Conservation (phyloP, 2,888 invertebrate species). For the Cheiracanthium punctorium region DNA sequence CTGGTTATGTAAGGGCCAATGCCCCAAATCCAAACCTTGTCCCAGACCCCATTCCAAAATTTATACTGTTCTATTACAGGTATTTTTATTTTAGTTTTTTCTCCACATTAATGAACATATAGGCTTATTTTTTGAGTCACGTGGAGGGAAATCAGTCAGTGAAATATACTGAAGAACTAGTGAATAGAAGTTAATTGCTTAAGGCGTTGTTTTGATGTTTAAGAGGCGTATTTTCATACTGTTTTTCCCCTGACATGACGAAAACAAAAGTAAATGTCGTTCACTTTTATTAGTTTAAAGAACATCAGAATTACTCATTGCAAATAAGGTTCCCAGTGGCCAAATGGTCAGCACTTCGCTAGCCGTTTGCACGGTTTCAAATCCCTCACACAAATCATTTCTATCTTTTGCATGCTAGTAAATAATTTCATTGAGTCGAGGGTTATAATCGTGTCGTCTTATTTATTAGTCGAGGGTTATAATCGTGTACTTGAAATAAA, state of each 20-base stretch:
- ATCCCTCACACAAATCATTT: no score
- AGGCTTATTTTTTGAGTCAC: neutral
- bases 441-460: no score
- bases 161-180: neutral
- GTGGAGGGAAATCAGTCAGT: neutral
- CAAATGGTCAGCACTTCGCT: no score
- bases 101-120: slow-evolving; percentile 10
- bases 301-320: no score
- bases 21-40: slow-evolving; percentile 63
- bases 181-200: neutral
- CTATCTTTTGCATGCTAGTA: no score
- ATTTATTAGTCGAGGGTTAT: no score
- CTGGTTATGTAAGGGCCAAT: slow-evolving; percentile 64
- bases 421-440: no score
- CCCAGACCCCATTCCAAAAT: slow-evolving; percentile 65
- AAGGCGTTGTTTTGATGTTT: neutral
- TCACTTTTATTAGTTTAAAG: slow-evolving; percentile 6
- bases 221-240: neutral
- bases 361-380: no score
- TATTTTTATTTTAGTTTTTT: slow-evolving; percentile 18
- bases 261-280: neutral
- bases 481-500: no score
- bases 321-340: no score
- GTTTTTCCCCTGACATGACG: neutral
- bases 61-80: slow-evolving; percentile 40